phyloP scores from a whole-genome alignment of 2,113 vertebrate species.

The Ardeotis arabs region DNA sequence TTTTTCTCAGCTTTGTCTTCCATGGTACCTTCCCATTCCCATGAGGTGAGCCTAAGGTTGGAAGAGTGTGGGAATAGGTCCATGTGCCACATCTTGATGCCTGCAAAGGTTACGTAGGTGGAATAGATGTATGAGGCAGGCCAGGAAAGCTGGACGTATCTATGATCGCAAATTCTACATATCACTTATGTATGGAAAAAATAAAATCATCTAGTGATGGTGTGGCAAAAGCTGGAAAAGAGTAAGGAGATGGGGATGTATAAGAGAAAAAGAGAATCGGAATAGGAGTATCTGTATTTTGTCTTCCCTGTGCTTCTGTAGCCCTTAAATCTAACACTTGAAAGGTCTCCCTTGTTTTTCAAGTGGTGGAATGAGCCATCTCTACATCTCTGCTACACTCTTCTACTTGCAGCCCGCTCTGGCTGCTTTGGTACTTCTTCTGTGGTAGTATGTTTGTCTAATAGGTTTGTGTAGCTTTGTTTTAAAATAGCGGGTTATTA shows the following conservation, averaged over 20 bases:
- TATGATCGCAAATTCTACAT: neutral
- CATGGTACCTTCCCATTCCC: neutral
- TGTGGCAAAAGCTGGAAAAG: neutral
- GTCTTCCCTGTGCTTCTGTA: neutral
- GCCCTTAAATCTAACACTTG: neutral
- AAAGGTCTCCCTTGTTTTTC: neutral
- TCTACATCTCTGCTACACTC: neutral
- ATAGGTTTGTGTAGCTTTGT: neutral
- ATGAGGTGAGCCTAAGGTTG: neutral
- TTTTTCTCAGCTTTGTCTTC: neutral
- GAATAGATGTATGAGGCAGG: neutral
- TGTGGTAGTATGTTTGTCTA: neutral
- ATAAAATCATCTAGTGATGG: neutral
- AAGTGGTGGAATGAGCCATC: neutral
- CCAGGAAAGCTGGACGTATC: neutral
- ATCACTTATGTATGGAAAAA: neutral
- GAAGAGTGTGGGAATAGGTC: neutral
- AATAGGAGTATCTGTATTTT: neutral
- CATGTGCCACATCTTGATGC: neutral
- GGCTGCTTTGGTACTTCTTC: neutral
- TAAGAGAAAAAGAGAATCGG: neutral
- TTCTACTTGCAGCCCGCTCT: neutral
- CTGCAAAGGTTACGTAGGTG: neutral
- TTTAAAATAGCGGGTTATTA: neutral
- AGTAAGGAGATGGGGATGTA: neutral